Conservation (phyloP, 2,888 invertebrate genomes). For the Dromius quadrimaculatus region DNA sequence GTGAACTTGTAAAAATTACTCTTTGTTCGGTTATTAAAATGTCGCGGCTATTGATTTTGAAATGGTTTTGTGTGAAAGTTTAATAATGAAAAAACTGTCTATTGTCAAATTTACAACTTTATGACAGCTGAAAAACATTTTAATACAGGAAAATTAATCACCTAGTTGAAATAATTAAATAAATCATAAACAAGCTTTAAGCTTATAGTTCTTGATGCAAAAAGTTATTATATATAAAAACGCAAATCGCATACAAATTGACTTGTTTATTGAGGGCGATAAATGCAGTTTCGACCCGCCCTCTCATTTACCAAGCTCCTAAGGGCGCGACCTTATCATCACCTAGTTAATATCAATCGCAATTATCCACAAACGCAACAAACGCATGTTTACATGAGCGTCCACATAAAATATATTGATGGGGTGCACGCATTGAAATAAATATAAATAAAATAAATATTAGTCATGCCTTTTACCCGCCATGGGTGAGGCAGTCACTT, state of each 20-base stretch:
- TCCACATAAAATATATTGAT: no score
- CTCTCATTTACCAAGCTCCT: conserved; percentile 28
- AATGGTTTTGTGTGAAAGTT: background rate
- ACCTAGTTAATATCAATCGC: conserved; percentile 37
- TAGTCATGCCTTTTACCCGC: no score
- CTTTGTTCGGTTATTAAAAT: conserved; percentile 25
- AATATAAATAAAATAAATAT: no score
- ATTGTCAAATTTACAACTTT: background rate
- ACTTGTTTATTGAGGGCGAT: conserved; percentile 40
- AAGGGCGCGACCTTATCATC: conserved; percentile 34
- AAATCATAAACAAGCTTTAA: no score
- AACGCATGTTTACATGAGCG: conserved; percentile 9
- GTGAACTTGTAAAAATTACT: conserved; percentile 34
- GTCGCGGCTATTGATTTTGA: conserved; percentile 2
- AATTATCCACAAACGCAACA: conserved; percentile 20
- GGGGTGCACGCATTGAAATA: no score
- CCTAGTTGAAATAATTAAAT: no score
- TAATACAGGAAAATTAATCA: no score
- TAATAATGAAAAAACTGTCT: conserved; percentile 9
- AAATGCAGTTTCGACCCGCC: conserved; percentile 29
- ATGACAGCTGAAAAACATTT: background rate
- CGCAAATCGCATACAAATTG: conserved; percentile 32
- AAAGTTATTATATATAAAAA: conserved; percentile 41
- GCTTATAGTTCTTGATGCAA: no score
- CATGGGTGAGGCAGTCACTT: no score